phyloP scores from a whole-genome alignment of 2,888 invertebrate species.

The Teleiodes luculella region DNA sequence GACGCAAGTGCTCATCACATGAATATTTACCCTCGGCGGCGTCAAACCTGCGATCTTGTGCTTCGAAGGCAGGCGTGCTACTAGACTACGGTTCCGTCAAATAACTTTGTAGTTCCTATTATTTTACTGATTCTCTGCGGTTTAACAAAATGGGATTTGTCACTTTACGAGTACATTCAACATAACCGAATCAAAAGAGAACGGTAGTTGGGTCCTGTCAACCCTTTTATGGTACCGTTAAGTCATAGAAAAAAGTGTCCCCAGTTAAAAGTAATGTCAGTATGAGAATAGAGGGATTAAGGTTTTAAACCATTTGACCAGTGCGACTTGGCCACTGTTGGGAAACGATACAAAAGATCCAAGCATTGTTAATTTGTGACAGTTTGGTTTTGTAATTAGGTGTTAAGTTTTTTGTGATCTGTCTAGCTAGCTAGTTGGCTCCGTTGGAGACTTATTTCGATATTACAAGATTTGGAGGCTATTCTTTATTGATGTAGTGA shows the following conservation, averaged over 20 bases:
- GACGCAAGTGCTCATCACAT: too few species aligned
- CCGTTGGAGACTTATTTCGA: too few species aligned
- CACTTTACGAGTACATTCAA: neutral
- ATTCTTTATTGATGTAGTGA: too few species aligned
- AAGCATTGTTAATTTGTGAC: neutral
- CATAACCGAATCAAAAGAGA: neutral
- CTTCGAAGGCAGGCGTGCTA: too few species aligned
- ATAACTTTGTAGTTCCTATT: too few species aligned
- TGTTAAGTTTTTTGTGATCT: neutral
- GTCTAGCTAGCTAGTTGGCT: too few species aligned
- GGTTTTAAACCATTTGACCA: conserved; percentile 4
- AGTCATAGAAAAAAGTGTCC: conserved; percentile 17
- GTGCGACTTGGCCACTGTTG: neutral
- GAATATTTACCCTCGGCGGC: too few species aligned
- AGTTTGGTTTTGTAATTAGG: neutral
- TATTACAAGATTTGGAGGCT: too few species aligned
- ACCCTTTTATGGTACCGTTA: neutral
- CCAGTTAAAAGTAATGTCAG: conserved; percentile 9
- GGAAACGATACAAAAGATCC: neutral
- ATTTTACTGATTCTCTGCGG: too few species aligned
- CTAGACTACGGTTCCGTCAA: too few species aligned
- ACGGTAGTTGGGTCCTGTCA: neutral
- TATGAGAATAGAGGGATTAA: conserved; percentile 21
- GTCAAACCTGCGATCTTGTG: too few species aligned
- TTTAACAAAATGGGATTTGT: neutral